Evolutionary conservation across 2,888 invertebrate genomes (phyloP).

Genomic region (Yponomeuta evonymella): DNA sequence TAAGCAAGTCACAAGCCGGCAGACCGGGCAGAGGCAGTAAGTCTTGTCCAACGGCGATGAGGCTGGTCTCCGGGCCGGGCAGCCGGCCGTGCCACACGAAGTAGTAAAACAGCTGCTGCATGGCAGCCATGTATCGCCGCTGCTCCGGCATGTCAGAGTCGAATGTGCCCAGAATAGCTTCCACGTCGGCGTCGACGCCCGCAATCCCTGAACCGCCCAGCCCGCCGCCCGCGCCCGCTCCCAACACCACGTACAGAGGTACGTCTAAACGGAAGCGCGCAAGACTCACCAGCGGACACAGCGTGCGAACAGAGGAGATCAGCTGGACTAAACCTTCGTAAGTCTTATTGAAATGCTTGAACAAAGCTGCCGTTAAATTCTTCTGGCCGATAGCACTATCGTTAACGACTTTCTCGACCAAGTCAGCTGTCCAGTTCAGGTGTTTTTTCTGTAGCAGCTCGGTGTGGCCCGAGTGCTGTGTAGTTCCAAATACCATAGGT

Average conservation of each 20-base stretch:
- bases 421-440: constrained; percentile 79
- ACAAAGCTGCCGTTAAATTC: constrained; percentile 78
- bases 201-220: constrained; percentile 61
- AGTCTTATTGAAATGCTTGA: constrained; percentile 80
- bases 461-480: constrained; percentile 83
- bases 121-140: constrained; percentile 83
- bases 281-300: constrained; percentile 85
- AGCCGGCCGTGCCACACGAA: constrained; percentile 87
- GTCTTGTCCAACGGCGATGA: constrained; percentile 84
- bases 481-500: constrained; percentile 82
- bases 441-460: constrained; percentile 77
- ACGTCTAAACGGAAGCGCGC: constrained; percentile 78
- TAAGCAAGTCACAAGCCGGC: constrained; percentile 87
- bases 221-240: constrained; percentile 73
- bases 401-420: constrained; percentile 79
- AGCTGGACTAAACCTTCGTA: constrained; percentile 82
- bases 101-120: constrained; percentile 89
- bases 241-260: constrained; percentile 85
- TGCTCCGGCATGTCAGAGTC: constrained; percentile 84
- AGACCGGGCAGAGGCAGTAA: constrained; percentile 78
- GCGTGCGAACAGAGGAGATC: constrained; percentile 86
- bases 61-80: constrained; percentile 75
- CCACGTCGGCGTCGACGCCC: constrained; percentile 79
- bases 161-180: constrained; percentile 86
- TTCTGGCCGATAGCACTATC: constrained; percentile 79